Evolutionary conservation across 2,797 vertebrate genomes (phyloP).

Genomic region (Gambusia yucatana): DNA sequence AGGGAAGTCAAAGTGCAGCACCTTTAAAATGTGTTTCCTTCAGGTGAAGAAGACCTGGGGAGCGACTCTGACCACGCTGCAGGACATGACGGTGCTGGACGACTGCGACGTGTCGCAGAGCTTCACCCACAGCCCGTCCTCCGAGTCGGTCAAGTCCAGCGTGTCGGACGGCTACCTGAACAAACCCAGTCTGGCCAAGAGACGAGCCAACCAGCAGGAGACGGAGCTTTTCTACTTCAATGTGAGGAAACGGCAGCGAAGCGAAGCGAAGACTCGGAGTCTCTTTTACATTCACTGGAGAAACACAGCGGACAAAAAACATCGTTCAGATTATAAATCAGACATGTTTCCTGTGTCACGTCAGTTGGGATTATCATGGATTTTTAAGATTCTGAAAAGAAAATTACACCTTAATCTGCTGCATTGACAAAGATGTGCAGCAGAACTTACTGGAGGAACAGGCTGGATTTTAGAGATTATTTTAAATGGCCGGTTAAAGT

Average conservation of each 20-base stretch:
- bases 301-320: not conserved
- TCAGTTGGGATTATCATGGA: not conserved
- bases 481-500: too few relatives aligned
- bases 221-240: slow-evolving; percentile 98
- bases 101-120: slow-evolving; percentile 97
- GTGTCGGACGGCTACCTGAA: slow-evolving; percentile 98
- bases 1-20: not conserved
- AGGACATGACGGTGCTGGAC: slow-evolving; percentile 95
- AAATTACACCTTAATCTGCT: not conserved
- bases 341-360: not conserved
- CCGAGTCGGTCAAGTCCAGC: slow-evolving; percentile 96
- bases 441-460: too few relatives aligned
- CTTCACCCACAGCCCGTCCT: slow-evolving; percentile 97
- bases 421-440: not conserved
- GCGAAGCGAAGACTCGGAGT: not conserved
- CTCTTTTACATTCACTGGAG: not conserved
- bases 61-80: slow-evolving; percentile 94
- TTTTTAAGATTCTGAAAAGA: not conserved
- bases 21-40: not conserved
- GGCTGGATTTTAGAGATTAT: too few relatives aligned
- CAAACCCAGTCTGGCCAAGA: slow-evolving; percentile 97
- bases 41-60: slow-evolving; percentile 99
- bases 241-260: slow-evolving; percentile 71
- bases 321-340: not conserved
- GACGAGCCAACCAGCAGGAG: slow-evolving; percentile 96